Evolutionary conservation across 2,888 invertebrate species (phyloP).

Genomic region (Hylaea fasciaria): DNA sequence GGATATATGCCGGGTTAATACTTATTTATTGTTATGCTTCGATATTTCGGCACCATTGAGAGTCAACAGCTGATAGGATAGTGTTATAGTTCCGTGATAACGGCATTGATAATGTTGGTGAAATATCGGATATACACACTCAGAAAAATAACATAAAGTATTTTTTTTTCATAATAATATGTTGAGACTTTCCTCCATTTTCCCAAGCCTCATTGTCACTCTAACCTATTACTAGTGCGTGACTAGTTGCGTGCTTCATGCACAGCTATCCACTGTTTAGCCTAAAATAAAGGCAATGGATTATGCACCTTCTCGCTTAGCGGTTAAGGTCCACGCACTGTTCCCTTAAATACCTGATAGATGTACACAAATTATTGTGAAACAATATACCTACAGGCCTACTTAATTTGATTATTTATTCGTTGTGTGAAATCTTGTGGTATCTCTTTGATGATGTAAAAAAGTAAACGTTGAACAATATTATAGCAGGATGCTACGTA

Average conservation of each 20-base stretch:
- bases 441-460: slow-evolving; percentile 1
- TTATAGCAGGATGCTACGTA: too few species aligned
- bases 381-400: slow-evolving; percentile 32
- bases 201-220: slow-evolving; percentile 44
- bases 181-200: too few species aligned
- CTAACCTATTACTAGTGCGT: slow-evolving; percentile 66
- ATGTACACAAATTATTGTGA: slow-evolving; percentile 45
- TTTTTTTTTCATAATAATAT: too few species aligned
- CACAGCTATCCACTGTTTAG: slow-evolving; percentile 22
- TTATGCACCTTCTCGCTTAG: slow-evolving; percentile 36
- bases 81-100: too few species aligned
- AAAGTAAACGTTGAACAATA: background rate
- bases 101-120: too few species aligned
- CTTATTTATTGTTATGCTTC: too few species aligned
- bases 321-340: slow-evolving; percentile 23
- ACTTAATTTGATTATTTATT: slow-evolving; percentile 25
- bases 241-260: slow-evolving; percentile 59
- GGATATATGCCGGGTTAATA: too few species aligned
- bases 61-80: too few species aligned
- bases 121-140: too few species aligned
- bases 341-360: slow-evolving; percentile 17
- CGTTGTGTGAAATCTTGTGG: slow-evolving; percentile 16
- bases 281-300: slow-evolving; percentile 24
- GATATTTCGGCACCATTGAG: too few species aligned
- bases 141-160: too few species aligned